phyloP scores from a whole-genome alignment of 2,797 vertebrate genomes.

The Etheostoma perlongum region DNA sequence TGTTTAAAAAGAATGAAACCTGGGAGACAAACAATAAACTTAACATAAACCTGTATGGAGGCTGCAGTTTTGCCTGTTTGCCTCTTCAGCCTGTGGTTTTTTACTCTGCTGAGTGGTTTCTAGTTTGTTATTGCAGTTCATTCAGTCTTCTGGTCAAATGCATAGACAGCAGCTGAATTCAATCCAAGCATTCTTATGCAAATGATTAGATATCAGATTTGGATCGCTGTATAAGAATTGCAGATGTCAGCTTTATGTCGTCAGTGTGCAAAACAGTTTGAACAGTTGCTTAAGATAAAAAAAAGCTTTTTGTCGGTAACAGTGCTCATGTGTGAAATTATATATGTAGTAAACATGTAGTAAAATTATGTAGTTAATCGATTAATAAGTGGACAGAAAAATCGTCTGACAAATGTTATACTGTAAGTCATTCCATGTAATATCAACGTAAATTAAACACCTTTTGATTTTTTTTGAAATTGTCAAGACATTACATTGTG shows the following conservation, averaged over 20 bases:
- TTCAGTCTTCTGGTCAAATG: conserved; percentile 2
- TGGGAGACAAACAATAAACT: not conserved
- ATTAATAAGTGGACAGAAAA: not conserved
- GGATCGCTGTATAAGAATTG: conserved; percentile 6
- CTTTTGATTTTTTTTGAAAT: not conserved
- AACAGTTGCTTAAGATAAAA: not conserved
- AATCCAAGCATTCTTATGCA: conserved; percentile 13
- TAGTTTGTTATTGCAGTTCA: conserved; percentile 3
- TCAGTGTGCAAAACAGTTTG: not conserved
- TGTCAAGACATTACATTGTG: not conserved
- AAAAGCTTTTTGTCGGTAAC: not conserved
- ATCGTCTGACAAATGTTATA: not conserved
- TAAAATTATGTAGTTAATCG: conserved; percentile 1
- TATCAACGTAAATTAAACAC: not conserved
- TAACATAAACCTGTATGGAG: not conserved
- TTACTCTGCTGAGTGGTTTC: not conserved
- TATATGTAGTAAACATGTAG: not conserved
- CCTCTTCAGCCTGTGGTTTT: not conserved
- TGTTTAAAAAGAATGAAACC: not conserved
- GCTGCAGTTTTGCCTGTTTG: not conserved
- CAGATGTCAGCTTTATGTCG: conserved; percentile 33
- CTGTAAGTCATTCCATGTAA: not conserved
- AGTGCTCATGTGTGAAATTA: not conserved
- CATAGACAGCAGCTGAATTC: conserved; percentile 19
- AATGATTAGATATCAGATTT: conserved; percentile 18